These are phyloP conservation scores for Diorhabda sublineata DNA, from an alignment of 1,140 invertebrate genomes.

Conservation along the genomic window DNA sequence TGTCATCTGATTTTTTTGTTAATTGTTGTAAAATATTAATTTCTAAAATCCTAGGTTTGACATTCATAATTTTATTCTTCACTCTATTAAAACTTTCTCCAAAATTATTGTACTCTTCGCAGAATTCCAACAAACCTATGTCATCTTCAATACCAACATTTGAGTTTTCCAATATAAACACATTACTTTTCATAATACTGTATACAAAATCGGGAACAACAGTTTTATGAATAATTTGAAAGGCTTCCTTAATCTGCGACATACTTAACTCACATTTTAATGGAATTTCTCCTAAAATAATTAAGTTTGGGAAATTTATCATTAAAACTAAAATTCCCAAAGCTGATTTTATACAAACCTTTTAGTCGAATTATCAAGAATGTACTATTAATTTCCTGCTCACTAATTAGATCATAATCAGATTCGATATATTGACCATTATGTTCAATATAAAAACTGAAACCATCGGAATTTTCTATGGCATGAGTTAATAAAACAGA, in stretches of 20 bases:
- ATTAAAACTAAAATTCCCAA: constrained; percentile 3
- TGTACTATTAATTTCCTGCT: constrained; percentile 59
- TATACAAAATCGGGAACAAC: constrained; percentile 64
- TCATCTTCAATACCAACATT: constrained; percentile 52
- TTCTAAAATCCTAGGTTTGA: constrained; percentile 47
- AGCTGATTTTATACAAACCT: constrained; percentile 42
- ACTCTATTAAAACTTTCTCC: constrained; percentile 42
- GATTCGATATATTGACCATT: constrained; percentile 66
- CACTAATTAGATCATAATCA: constrained; percentile 44
- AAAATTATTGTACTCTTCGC: constrained; percentile 46
- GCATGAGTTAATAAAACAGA: constrained; percentile 49
- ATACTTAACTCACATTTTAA: constrained; percentile 15
- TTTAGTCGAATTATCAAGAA: constrained; percentile 63
- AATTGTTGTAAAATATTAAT: constrained; percentile 49
- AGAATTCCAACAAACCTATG: constrained; percentile 54
- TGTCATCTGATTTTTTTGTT: constrained; percentile 30
- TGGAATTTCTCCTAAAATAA: constrained; percentile 11
- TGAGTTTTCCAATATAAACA: constrained; percentile 57
- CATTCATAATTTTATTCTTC: constrained; percentile 48
- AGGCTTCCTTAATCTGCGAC: constrained; percentile 42
- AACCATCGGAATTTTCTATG: constrained; percentile 66
- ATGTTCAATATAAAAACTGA: constrained; percentile 63
- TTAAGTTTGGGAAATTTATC: too few relatives aligned
- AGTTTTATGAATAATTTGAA: constrained; percentile 49
- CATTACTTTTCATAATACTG: constrained; percentile 54